These are phyloP conservation scores for Leucopsar rothschildi DNA, from an alignment of 2,113 vertebrate genomes.

Conservation along the genomic window DNA sequence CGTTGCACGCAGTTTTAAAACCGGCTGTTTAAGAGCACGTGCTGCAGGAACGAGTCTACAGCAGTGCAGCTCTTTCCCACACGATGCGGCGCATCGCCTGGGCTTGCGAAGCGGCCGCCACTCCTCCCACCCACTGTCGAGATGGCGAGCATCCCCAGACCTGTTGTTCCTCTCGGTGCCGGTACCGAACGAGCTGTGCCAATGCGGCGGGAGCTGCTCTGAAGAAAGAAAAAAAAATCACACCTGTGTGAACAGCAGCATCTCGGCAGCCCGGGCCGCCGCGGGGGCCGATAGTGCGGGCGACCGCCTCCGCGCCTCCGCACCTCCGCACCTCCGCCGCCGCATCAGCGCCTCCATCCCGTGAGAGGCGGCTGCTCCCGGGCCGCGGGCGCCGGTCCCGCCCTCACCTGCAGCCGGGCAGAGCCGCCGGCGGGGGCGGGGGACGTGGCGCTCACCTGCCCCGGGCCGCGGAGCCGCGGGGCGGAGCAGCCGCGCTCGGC, in stretches of 20 bases:
- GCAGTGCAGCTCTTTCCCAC: neutral
- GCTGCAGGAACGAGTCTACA: neutral
- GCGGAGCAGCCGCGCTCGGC: neutral
- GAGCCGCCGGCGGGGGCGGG: neutral
- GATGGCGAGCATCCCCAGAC: neutral
- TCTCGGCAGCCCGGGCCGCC: neutral
- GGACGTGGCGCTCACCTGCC: neutral
- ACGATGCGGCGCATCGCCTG: neutral
- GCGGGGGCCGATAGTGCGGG: neutral
- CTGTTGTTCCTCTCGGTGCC: neutral
- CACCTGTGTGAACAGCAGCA: neutral
- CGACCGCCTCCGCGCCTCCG: neutral
- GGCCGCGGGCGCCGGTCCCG: neutral
- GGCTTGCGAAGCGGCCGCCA: neutral
- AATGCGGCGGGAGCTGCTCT: neutral
- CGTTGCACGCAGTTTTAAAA: neutral
- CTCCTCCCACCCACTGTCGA: neutral
- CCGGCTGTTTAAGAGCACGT: neutral
- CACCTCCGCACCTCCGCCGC: neutral
- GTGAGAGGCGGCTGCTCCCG: neutral
- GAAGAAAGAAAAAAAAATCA: neutral
- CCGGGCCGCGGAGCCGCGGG: neutral
- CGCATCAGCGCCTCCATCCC: neutral
- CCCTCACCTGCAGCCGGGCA: constrained; percentile 52
- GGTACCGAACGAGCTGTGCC: neutral